phyloP scores from a whole-genome alignment of 2,888 invertebrate species.

The Brenthis ino region DNA sequence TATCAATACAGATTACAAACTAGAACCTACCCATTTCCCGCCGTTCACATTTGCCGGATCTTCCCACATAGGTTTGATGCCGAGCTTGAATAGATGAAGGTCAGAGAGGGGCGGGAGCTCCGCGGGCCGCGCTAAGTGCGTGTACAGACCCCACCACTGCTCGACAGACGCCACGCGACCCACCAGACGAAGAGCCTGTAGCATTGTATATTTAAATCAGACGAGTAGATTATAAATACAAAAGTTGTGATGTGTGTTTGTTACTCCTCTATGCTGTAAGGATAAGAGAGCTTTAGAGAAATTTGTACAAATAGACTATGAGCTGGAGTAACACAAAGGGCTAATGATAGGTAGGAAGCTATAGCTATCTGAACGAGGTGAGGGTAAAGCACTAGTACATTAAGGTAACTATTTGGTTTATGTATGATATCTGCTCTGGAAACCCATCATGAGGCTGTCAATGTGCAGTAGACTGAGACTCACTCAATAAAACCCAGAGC shows the following conservation, averaged over 20 bases:
- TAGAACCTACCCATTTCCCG: slow-evolving; percentile 94
- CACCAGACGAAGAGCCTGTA: slow-evolving; percentile 92
- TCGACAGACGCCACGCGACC: slow-evolving; percentile 96
- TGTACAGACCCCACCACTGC: slow-evolving; percentile 98
- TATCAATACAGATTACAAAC: not conserved
- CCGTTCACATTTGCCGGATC: slow-evolving; percentile 97
- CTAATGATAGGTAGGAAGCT: too few relatives aligned
- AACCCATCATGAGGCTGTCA: too few relatives aligned
- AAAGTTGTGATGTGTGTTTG: not conserved
- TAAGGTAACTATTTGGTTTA: too few relatives aligned
- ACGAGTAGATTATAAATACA: not conserved
- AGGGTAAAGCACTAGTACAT: too few relatives aligned
- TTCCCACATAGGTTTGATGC: slow-evolving; percentile 99
- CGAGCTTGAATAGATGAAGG: slow-evolving; percentile 98
- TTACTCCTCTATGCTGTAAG: too few relatives aligned
- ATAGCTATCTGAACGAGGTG: too few relatives aligned
- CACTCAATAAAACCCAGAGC: too few relatives aligned
- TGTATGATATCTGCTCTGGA: too few relatives aligned
- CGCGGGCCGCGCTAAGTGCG: slow-evolving; percentile 94
- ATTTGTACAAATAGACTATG: not conserved
- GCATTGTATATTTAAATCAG: slow-evolving; percentile 45
- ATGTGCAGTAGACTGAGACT: too few relatives aligned
- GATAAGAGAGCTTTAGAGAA: not conserved
- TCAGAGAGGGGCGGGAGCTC: slow-evolving; percentile 96
- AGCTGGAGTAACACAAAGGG: too few relatives aligned